Evolutionary conservation across 2,113 vertebrate species (phyloP).

Genomic region (Galeopterus variegatus): DNA sequence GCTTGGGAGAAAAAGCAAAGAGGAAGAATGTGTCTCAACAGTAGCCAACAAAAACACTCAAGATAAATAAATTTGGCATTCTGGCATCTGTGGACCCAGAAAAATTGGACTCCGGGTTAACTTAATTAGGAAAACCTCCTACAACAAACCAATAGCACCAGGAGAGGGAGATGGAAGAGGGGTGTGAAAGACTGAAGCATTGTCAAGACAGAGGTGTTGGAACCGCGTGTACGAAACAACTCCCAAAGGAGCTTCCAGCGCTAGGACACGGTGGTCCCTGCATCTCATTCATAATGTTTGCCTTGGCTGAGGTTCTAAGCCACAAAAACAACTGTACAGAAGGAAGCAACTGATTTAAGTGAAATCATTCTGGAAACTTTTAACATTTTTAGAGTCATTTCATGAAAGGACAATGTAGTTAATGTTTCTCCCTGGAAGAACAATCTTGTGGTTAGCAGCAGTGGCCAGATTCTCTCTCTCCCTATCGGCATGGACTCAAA

Average conservation of each 20-base stretch:
- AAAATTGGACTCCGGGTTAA: slow-evolving; percentile 42
- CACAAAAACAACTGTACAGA: slow-evolving; percentile 79
- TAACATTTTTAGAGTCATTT: slow-evolving; percentile 63
- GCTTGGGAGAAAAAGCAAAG: not conserved
- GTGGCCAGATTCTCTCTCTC: not conserved
- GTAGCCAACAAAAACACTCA: slow-evolving; percentile 77
- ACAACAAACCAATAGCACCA: slow-evolving; percentile 17
- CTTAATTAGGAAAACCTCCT: slow-evolving; percentile 48
- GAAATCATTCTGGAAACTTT: slow-evolving; percentile 79
- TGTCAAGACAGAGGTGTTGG: slow-evolving; percentile 44
- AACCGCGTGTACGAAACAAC: not conserved
- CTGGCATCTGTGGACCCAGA: not conserved
- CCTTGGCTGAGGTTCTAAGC: slow-evolving; percentile 79
- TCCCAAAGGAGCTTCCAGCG: not conserved
- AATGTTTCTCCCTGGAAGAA: slow-evolving; percentile 54
- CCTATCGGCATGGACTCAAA: not conserved
- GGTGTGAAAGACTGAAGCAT: not conserved
- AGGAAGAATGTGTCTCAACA: slow-evolving; percentile 41
- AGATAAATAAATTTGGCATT: slow-evolving; percentile 70
- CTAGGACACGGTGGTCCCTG: slow-evolving; percentile 59
- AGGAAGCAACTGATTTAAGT: slow-evolving; percentile 78
- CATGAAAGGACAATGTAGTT: slow-evolving; percentile 33
- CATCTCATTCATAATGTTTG: slow-evolving; percentile 43
- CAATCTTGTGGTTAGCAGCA: not conserved
- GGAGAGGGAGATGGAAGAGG: not conserved